Percentiles rank a stretch among this genome's conserved stretches.
phyloP scores from a whole-genome alignment of 2,888 invertebrate species.

The Pilophorus perplexus region DNA sequence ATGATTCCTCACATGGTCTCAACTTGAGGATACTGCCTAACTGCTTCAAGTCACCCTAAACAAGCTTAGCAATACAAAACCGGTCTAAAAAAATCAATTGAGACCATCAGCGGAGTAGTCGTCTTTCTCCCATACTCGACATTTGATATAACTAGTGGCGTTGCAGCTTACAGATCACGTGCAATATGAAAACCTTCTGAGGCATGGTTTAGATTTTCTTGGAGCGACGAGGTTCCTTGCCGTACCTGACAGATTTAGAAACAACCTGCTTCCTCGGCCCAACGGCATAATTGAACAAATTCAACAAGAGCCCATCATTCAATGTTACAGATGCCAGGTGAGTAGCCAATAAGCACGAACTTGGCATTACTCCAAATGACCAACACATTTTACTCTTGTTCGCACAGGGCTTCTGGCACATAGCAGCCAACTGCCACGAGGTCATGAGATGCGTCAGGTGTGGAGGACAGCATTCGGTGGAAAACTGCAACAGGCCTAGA shows the following conservation, averaged over 20 bases:
- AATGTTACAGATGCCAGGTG: conserved; percentile 57
- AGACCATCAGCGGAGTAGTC: too few species aligned
- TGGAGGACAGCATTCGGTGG: conserved; percentile 57
- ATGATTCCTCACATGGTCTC: neutral
- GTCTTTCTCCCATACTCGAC: too few species aligned
- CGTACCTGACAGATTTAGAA: conserved; percentile 51
- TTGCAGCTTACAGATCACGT: conserved; percentile 54
- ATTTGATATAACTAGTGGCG: too few species aligned
- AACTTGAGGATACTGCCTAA: too few species aligned
- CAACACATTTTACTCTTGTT: neutral
- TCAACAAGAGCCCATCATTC: conserved; percentile 54
- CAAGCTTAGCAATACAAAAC: too few species aligned
- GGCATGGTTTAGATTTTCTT: conserved; percentile 57
- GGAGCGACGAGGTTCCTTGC: conserved; percentile 54
- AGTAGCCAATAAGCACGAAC: too few species aligned
- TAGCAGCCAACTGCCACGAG: conserved; percentile 56
- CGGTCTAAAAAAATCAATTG: too few species aligned
- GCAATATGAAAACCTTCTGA: conserved; percentile 54
- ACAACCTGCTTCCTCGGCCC: conserved; percentile 37
- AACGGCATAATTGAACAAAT: conserved; percentile 45
- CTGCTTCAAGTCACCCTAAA: too few species aligned
- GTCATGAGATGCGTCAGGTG: conserved; percentile 57
- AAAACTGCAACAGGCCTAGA: conserved; percentile 55
- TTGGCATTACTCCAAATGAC: neutral
- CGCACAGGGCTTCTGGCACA: conserved; percentile 57